Evolutionary conservation across 1,140 invertebrate species (phyloP), one percentile per base, ranked within the genome.

Genomic region (Polypedilum pembai): DNA sequence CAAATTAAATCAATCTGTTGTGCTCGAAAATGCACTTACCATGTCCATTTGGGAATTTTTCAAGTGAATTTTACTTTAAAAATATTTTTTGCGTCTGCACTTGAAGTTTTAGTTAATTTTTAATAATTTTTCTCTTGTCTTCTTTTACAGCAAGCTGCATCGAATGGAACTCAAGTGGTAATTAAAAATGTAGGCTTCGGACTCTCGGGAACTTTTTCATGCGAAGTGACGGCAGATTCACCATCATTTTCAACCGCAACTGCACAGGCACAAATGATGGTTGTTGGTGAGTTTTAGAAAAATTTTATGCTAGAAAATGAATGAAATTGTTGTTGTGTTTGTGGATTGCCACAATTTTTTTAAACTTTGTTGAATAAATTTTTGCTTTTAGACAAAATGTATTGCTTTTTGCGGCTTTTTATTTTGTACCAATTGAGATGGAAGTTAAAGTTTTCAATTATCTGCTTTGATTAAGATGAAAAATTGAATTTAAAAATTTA

Each of bases 211-310:
- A 91, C 89, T 81, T 92, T 93, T 83, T 91, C 88, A 79, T 95
- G 93, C 80, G 92, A 95, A 85, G 91, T 94, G 65, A 92, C 92
- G 0, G 91, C 91, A 7, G 92, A 94, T 78, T 86, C 88, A 4
- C 90, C 91, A 7, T 87, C 87, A 33, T 93, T 93, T 78, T 86
- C 87, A 18, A 93, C 91, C 0, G 84, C 86, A 77, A 84, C 85
- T 15, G 88, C 85, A 69, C 84, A 85, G 73, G 87, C 87, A 77
- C 85, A 87, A 76, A 87, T 93, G 77, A 86, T 88, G 77, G 90
- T 93, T 78, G 87, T 92, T 75, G 88, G 92, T 93, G 85, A 90
- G 89, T 87, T 74, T 69, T 45, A 73, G 40, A 33, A 24, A 74
- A n/a, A n/a, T n/a, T n/a, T n/a, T n/a, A n/a, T n/a, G n/a, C n/a